Conservation (phyloP, 35 echinoderm and acorn worm genomes). For the Patiria miniata region DNA sequence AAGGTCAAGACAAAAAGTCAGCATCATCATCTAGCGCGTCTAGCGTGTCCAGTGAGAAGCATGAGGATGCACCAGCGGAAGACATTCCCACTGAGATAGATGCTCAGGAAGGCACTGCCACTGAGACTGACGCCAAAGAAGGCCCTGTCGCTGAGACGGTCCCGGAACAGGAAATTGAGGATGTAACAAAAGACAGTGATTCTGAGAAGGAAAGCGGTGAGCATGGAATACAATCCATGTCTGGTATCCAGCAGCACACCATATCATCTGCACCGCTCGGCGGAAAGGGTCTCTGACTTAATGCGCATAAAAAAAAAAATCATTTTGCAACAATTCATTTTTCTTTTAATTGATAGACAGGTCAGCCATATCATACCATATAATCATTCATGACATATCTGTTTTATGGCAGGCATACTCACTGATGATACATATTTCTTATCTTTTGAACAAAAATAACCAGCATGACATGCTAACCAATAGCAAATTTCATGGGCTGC, state of each 20-base stretch:
- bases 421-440: too few relatives aligned
- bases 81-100: conserved; percentile 1
- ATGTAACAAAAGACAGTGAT: conserved; percentile 10
- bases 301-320: too few relatives aligned
- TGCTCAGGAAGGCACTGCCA: conserved; percentile 8
- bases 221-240: neutral
- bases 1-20: neutral
- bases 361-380: too few relatives aligned
- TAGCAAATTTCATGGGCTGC: too few relatives aligned
- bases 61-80: neutral
- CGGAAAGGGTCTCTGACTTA: neutral
- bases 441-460: too few relatives aligned
- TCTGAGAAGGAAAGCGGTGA: neutral
- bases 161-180: conserved; percentile 1
- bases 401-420: too few relatives aligned
- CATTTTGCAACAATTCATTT: too few relatives aligned
- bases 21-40: too few relatives aligned
- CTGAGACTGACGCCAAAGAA: neutral
- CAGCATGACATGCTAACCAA: too few relatives aligned
- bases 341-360: too few relatives aligned
- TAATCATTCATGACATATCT: too few relatives aligned
- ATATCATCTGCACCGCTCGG: conserved; percentile 21
- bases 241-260: neutral
- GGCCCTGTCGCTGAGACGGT: neutral
- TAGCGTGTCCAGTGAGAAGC: neutral